Evolutionary conservation across 1,140 invertebrate genomes (phyloP).

Genomic region (Drosophila insularis): DNA sequence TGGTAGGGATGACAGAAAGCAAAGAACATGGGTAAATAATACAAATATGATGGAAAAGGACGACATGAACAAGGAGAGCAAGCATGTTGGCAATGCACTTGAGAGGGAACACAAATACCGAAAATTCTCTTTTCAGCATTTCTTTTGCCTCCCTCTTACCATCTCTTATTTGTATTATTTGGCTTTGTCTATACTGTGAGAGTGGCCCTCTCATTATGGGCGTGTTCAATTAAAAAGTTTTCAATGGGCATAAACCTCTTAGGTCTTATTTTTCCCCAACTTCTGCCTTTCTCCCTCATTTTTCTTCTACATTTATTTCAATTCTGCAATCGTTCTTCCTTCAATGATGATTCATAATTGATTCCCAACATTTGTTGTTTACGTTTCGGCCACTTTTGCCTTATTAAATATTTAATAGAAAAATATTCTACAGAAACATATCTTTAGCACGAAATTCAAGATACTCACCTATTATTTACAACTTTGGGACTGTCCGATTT

Average conservation of each 20-base stretch:
- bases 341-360: constrained; percentile 55
- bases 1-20: constrained; percentile 3
- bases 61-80: constrained; percentile 9
- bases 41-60: constrained; percentile 45
- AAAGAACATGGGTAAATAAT: constrained; percentile 62
- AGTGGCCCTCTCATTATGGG: constrained; percentile 30
- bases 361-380: constrained; percentile 64
- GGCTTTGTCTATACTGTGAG: constrained; percentile 35
- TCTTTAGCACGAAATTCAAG: background rate
- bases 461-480: background rate
- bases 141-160: background rate
- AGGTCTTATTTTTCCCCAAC: constrained; percentile 20
- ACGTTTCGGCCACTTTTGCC: constrained; percentile 62
- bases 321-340: background rate
- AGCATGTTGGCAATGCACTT: constrained; percentile 12
- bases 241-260: constrained; percentile 58
- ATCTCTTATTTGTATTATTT: constrained; percentile 12
- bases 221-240: constrained; percentile 74
- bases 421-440: too few species aligned
- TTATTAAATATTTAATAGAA: constrained; percentile 76
- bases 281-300: background rate
- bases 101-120: background rate
- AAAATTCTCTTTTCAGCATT: background rate
- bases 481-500: too few species aligned
- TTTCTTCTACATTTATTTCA: background rate